phyloP scores from a whole-genome alignment of 2,888 invertebrate genomes.

The Pecten maximus region DNA sequence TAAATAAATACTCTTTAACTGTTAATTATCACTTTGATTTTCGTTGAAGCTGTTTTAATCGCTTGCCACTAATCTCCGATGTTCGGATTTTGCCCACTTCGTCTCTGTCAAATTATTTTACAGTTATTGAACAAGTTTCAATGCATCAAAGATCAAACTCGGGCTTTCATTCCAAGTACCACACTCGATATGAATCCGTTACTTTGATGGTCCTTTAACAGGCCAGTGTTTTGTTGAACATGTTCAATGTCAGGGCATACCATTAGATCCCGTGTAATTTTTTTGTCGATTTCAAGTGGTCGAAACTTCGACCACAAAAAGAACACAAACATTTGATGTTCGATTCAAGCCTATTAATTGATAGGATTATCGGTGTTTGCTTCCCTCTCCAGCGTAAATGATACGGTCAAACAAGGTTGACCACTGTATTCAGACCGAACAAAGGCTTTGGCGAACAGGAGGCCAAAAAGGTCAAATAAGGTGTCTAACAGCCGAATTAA shows the following conservation, averaged over 20 bases:
- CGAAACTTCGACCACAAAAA: slow-evolving; percentile 9
- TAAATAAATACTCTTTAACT: background rate
- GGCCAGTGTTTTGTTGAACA: background rate
- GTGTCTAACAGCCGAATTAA: background rate
- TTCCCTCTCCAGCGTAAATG: slow-evolving; percentile 5
- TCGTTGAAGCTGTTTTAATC: background rate
- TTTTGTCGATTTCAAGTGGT: slow-evolving; percentile 26
- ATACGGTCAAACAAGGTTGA: slow-evolving; percentile 28
- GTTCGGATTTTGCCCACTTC: background rate
- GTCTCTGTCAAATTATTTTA: background rate
- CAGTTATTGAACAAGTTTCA: background rate
- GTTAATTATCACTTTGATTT: background rate
- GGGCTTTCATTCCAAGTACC: background rate
- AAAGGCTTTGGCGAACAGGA: background rate
- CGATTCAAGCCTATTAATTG: slow-evolving; percentile 27
- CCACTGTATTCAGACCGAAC: background rate
- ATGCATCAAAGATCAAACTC: slow-evolving; percentile 20
- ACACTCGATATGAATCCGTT: background rate
- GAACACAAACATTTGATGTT: slow-evolving; percentile 35
- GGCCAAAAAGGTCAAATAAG: background rate
- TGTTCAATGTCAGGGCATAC: background rate
- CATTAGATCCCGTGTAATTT: background rate
- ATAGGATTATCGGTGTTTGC: slow-evolving; percentile 16
- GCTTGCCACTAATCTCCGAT: background rate
- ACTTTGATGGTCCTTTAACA: slow-evolving; percentile 26